phyloP scores from a whole-genome alignment of 2,888 invertebrate genomes.

The Pherbina coryleti region DNA sequence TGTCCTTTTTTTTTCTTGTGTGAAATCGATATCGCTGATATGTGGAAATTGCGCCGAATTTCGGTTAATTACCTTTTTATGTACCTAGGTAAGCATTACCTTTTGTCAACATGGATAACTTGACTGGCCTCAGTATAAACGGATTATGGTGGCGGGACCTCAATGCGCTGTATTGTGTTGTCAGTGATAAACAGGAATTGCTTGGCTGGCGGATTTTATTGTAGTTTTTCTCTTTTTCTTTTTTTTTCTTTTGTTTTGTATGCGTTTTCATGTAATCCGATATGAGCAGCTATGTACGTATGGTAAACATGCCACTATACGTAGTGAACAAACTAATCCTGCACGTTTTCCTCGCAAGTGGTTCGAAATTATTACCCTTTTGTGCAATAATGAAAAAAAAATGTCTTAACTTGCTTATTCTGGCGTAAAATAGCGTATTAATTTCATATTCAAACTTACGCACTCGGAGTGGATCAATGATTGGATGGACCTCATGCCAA shows the following conservation, averaged over 20 bases:
- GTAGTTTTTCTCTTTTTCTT: neutral
- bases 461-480: neutral
- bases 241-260: neutral
- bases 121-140: neutral
- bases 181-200: neutral
- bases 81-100: conserved; percentile 9
- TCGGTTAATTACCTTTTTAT: conserved; percentile 26
- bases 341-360: too few relatives aligned
- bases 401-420: neutral
- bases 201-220: conserved; percentile 3
- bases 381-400: neutral
- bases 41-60: conserved; percentile 23
- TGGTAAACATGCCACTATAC: too few relatives aligned
- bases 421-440: neutral
- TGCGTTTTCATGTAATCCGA: neutral
- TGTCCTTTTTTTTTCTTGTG: neutral
- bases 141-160: conserved; percentile 4
- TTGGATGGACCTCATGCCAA: neutral
- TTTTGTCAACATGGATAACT: neutral
- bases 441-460: conserved; percentile 8
- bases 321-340: too few relatives aligned
- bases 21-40: conserved; percentile 34
- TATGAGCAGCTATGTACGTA: too few relatives aligned
- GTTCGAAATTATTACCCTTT: neutral
- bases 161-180: neutral